Conservation (phyloP, 2,113 vertebrate genomes). For the Colinus virginianus region DNA sequence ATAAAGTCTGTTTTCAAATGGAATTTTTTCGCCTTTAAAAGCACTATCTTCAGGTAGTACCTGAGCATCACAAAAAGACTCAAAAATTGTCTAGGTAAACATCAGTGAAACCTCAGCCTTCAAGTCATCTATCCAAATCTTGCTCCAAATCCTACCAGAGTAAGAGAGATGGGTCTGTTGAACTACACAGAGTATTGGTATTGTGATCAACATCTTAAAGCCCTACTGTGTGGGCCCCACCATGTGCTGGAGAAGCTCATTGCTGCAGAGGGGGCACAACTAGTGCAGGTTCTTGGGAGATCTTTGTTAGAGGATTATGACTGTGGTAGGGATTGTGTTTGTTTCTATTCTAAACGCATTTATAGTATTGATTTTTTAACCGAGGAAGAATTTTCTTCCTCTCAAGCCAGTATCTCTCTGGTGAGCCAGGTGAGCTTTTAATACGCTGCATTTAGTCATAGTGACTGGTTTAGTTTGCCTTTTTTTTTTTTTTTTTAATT, state of each 20-base stretch:
- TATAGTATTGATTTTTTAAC: neutral
- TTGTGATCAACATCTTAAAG: neutral
- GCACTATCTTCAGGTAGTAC: neutral
- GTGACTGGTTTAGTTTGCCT: neutral
- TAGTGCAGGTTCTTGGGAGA: neutral
- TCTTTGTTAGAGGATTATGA: neutral
- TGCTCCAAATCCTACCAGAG: neutral
- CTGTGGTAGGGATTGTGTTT: neutral
- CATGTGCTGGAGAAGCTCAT: neutral
- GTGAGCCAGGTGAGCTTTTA: neutral
- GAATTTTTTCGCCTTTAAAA: constrained; percentile 5
- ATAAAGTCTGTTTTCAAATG: constrained; percentile 18
- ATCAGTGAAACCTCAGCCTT: neutral
- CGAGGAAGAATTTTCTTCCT: neutral
- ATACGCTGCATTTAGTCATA: neutral
- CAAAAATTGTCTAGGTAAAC: neutral
- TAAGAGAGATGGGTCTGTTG: neutral
- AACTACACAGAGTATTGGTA: neutral
- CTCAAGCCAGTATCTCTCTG: neutral
- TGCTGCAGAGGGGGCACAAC: neutral
- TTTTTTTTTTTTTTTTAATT: neutral
- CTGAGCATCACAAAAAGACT: neutral
- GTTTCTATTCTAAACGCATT: neutral
- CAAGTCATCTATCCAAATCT: neutral
- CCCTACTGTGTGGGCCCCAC: rapidly evolving